phyloP scores from a whole-genome alignment of 2,797 vertebrate genomes.

The Cyclura pinguis region DNA sequence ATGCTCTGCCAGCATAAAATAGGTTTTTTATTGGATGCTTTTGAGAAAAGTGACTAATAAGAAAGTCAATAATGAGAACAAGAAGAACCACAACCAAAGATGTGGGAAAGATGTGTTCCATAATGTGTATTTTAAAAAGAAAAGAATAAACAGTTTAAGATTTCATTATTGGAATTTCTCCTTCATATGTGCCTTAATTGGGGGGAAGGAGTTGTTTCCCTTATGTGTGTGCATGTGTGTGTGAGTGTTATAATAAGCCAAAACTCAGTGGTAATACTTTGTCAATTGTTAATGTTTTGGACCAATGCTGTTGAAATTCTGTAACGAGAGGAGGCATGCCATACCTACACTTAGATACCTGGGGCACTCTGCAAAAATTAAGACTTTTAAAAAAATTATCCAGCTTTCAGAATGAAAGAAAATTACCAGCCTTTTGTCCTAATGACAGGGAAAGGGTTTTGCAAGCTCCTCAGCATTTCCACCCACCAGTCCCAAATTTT shows the following conservation, averaged over 20 bases:
- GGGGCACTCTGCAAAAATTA: conserved; percentile 66
- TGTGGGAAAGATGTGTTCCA: too few species aligned
- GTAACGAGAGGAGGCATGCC: conserved; percentile 56
- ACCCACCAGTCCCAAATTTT: conserved; percentile 67
- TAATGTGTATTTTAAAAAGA: neutral
- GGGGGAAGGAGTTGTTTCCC: neutral
- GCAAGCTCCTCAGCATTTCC: conserved; percentile 62
- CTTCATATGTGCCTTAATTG: neutral
- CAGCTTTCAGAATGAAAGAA: conserved; percentile 62
- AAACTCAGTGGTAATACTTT: conserved; percentile 31
- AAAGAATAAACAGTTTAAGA: neutral
- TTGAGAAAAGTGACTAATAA: too few species aligned
- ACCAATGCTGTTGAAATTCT: neutral
- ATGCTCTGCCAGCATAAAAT: too few species aligned
- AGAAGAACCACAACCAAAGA: neutral
- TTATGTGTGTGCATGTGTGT: accelerated
- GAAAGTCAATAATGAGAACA: too few species aligned
- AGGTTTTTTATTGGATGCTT: too few species aligned
- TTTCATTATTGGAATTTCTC: conserved; percentile 18
- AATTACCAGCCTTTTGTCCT: conserved; percentile 73
- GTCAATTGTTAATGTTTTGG: conserved; percentile 41
- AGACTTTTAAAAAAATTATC: conserved; percentile 63
- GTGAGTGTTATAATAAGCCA: conserved; percentile 22
- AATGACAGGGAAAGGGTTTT: conserved; percentile 70
- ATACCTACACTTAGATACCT: conserved; percentile 51